These are phyloP conservation scores for Gibbula magus DNA, from an alignment of 2,888 invertebrate genomes.

Conservation along the genomic window DNA sequence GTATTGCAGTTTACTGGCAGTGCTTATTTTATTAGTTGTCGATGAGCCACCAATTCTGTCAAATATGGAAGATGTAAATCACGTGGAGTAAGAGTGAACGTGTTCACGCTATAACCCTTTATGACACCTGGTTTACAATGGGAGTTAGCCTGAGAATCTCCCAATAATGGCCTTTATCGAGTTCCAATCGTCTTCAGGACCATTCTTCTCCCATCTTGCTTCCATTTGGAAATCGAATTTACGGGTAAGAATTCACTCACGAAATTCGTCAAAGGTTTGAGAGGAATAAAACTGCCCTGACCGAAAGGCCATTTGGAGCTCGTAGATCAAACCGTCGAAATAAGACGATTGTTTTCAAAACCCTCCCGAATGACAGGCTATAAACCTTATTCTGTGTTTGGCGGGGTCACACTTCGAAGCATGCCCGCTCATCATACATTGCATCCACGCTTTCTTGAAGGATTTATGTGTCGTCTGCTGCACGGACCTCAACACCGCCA, in stretches of 20 bases:
- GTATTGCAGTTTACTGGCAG: too few relatives aligned
- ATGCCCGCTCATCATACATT: neutral
- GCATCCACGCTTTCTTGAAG: constrained; percentile 5
- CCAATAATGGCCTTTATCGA: neutral
- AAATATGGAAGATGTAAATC: too few relatives aligned
- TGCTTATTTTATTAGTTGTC: too few relatives aligned
- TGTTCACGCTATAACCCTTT: neutral
- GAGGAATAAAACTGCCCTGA: neutral
- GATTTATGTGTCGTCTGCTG: constrained; percentile 12
- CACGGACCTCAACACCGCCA: neutral
- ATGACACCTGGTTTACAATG: neutral
- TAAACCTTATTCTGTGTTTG: neutral
- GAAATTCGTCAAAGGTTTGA: constrained; percentile 5
- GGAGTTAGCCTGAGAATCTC: neutral
- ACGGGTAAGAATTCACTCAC: constrained; percentile 7
- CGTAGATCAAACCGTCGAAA: neutral
- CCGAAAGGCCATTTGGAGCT: neutral
- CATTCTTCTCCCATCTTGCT: constrained; percentile 13
- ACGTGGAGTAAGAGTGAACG: too few relatives aligned
- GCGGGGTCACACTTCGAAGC: neutral
- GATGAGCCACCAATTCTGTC: too few relatives aligned
- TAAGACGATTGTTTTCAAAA: constrained; percentile 8
- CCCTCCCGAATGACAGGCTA: neutral
- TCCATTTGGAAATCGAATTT: constrained; percentile 13
- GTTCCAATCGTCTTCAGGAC: neutral